Evolutionary conservation across 2,797 vertebrate genomes (phyloP), one percentile per base, ranked within the genome.

Genomic region (Platyrinchus mystaceus): DNA sequence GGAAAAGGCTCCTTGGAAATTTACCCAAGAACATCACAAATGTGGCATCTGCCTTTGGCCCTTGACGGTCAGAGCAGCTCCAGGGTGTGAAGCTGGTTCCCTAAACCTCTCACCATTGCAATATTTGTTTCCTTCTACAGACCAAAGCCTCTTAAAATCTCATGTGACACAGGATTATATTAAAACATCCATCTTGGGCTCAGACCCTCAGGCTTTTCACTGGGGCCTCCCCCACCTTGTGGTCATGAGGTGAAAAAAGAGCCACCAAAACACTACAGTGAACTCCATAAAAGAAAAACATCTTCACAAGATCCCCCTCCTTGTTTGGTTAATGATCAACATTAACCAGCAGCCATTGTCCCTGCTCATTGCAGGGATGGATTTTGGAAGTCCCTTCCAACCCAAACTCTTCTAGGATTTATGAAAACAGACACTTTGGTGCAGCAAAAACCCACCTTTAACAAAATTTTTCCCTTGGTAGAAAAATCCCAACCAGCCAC

Each of bases 131-230:
- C 28, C 37, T 71, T 24, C 44, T 37, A 12, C 24, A 59, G 23
- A 20, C 14, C 81, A 44, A 66, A 58, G 9, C 39, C 21, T 56
- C 64, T 32, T 26, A 30, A 46, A 81, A 63, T 6, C 20, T 43
- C 0, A 0, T 7, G 11, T 28, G 39, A 30, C 7, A 11, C 36
- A 47, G n/a, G 24, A 12, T 32, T 4, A 0, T 2, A 37, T 36
- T 43, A 47, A 55, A 90, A 71, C 4, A 11, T 8, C 28, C 30
- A 9, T 49, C 59, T 26, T 11, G 28, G 56, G 11, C 49, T 86
- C 83, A 83, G 39, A 16, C 27, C 41, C 68, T 70, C n/a, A 16
- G 43, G 32, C 7, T 77, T 70, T 70, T 41, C 4, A 1, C 37
- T 41, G 9, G 11, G 24, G 22, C 4, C 18, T 34, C 11, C 7